Conservation (phyloP, 2,797 vertebrate genomes). For the Rousettus madagascariensis region DNA sequence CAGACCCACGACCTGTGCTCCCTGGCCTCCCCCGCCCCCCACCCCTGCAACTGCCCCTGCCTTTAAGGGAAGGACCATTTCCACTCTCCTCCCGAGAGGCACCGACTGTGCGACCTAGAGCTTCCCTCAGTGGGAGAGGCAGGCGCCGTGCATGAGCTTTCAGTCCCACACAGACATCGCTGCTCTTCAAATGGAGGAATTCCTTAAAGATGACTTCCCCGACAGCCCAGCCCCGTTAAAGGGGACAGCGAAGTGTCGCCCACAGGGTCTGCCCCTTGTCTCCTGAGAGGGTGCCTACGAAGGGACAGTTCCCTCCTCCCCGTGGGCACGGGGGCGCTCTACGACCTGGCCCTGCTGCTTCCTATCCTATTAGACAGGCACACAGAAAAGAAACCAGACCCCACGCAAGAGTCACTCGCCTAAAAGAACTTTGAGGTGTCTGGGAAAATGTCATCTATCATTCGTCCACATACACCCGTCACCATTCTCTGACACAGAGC, state of each 20-base stretch:
- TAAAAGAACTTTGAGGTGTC: constrained; percentile 64
- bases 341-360: background rate
- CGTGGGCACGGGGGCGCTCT: background rate
- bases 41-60: too few relatives aligned
- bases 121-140: background rate
- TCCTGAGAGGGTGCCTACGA: background rate
- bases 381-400: constrained; percentile 12
- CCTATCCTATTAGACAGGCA: background rate
- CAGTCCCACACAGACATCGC: background rate
- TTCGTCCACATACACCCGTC: background rate
- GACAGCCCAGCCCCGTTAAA: background rate
- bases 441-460: constrained; percentile 49
- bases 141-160: background rate
- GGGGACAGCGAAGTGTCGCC: background rate
- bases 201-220: background rate
- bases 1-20: background rate
- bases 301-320: background rate
- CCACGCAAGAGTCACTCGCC: background rate
- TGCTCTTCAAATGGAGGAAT: background rate
- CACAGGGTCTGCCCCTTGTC: background rate
- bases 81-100: background rate
- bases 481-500: constrained; percentile 50
- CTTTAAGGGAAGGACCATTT: background rate
- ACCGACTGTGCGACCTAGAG: background rate
- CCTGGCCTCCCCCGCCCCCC: background rate